Evolutionary conservation across 2,888 invertebrate species (phyloP), one percentile per base, ranked within the genome.

Genomic region (Xestia rhomboidea): DNA sequence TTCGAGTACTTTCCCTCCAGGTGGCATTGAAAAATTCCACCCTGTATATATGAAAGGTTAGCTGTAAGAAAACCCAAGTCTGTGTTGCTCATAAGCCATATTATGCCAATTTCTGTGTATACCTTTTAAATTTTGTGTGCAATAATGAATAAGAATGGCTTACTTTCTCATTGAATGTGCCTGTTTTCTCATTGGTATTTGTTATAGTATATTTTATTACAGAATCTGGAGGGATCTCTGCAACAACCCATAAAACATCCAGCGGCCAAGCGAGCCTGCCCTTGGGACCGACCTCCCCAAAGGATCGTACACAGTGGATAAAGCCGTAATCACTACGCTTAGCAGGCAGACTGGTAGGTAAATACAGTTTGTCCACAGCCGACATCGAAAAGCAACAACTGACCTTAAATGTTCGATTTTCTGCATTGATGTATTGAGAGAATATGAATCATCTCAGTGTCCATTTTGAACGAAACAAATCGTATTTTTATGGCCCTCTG

Each of bases 271-370:
- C 21, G 15, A 72, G 21, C 15, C 30, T 46, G 0, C 68, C 44
- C 64, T 27, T 46, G 83, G 64, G 57, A 78, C 68, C 27, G n/a
- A 15, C 7, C 2, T 11, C 6, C 69, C 57, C 71, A 66, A 77
- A 77, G 51, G 83, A 38, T 49, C 57, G 60, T 15, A n/a, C 57
- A 18, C 21, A 30, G 38, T 38, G 78, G 72, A 78, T 83, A 68
- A 83, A 44, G 18, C 51, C 27, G 51, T 77, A 68, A 72, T 83
- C 72, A 68, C 60, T 21, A 66, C 71, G 68, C 71, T 66, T 68
- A 68, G 27, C 46, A 68, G 30, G 18, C 69, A 67, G 24, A 63
- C 69, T 49, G 27, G 54, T 54, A 18, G 15, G 21, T 62, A 70
- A 69, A 69, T 44, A 79, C 7, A 21, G 49, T 34, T 51, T 18